Evolutionary conservation across 2,888 invertebrate genomes (phyloP).

Genomic region (Rhimphoctona megacephalus): DNA sequence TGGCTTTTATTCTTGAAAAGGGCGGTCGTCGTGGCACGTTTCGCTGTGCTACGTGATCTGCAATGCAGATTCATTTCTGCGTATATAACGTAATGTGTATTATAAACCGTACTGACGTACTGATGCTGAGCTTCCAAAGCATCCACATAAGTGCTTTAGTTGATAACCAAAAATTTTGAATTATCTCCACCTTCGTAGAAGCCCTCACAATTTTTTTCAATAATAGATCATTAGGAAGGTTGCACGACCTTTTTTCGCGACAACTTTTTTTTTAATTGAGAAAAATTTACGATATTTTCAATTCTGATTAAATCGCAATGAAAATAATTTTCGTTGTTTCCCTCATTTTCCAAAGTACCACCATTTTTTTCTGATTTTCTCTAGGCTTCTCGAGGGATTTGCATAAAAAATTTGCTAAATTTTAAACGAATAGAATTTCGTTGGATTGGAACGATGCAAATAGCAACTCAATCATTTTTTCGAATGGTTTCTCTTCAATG

Average conservation of each 20-base stretch:
- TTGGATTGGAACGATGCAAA: background rate
- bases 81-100: constrained; percentile 20
- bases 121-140: background rate
- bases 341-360: background rate
- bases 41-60: constrained; percentile 81
- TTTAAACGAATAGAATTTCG: background rate
- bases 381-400: background rate
- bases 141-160: constrained; percentile 2
- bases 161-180: background rate
- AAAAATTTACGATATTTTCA: background rate
- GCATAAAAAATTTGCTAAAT: background rate
- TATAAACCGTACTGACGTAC: background rate
- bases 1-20: constrained; percentile 77
- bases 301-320: background rate
- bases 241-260: background rate
- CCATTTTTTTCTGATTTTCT: background rate
- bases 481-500: background rate
- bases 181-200: background rate
- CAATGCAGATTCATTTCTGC: constrained; percentile 80
- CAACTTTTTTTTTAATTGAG: background rate
- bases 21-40: constrained; percentile 74
- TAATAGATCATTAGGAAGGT: background rate
- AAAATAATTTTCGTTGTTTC: background rate
- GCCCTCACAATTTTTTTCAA: background rate
- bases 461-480: too few relatives aligned